Base-by-base conservation (phyloP, 2,113 vertebrate species). In the Malurus cyaneus region DNA sequence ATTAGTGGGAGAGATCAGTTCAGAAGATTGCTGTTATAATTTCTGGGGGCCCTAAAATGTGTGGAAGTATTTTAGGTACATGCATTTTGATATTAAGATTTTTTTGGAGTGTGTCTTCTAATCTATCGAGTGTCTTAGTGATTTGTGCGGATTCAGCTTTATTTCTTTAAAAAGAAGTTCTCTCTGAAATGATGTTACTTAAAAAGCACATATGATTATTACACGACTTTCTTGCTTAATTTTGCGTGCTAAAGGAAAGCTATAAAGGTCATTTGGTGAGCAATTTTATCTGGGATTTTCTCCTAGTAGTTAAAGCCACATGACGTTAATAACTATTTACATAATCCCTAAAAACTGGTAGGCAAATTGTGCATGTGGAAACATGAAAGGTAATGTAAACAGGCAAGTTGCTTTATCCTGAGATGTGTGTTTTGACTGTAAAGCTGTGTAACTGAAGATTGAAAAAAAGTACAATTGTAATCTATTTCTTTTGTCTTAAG, bases 201-300 rank as follows among this genome's bases (percentile, higher is more conserved):
- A 18, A 83, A 89, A 89, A 91, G 28, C 74, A 47, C 31, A 7
- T 76, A 61, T 25, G 32, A 79, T 91, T 80, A 70, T 77, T 89
- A 52, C 29, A 88, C 0, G 14, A 74, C n/a, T 71, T 93, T n/a
- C 50, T 81, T 82, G 85, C 74, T 86, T 94, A 91, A 95, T 95
- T 89, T 93, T 86, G 91, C 19, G 0, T 88, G 87, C 67, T 85
- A 59, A 80, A 89, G 79, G 50, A 79, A 94, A 91, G 53, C 83
- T 86, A 5, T 88, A 92, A 94, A 86, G 81, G 81, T 88, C 92
- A 86, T 69, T 85, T 94, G 39, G 66, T 92, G 81, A 93, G 74
- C 47, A 82, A 31, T 89, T 95, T 91, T 93, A 86, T 93, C 74
- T 80, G 56, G 85, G 87, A 86, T 94, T 92, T 95, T 95, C 59